Conservation (phyloP, 2,113 vertebrate genomes). For the Neogobius melanostomus region DNA sequence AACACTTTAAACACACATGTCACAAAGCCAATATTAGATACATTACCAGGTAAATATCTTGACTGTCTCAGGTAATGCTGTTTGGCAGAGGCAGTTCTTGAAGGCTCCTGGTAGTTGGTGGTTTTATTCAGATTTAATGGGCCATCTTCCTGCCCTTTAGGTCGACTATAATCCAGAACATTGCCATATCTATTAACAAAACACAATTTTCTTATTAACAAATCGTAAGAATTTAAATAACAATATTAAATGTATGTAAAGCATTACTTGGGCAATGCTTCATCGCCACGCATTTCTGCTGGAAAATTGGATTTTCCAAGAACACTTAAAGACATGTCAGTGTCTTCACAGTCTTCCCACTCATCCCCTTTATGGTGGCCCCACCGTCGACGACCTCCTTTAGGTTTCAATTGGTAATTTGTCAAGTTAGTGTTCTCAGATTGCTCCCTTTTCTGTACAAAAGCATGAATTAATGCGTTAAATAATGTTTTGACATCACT, state of each 20-base stretch:
- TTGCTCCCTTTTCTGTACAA: constrained; percentile 74
- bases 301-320: constrained; percentile 74
- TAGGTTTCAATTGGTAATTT: constrained; percentile 77
- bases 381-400: constrained; percentile 84
- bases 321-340: constrained; percentile 69
- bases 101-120: constrained; percentile 78
- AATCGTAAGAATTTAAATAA: not conserved
- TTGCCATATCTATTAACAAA: constrained; percentile 82
- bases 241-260: not conserved
- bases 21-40: not conserved
- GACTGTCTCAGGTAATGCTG: constrained; percentile 90
- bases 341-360: constrained; percentile 86
- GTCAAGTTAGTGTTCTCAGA: constrained; percentile 76
- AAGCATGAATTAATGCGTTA: constrained; percentile 4
- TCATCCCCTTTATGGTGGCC: constrained; percentile 83
- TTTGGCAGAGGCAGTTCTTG: constrained; percentile 81
- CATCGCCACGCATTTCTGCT: constrained; percentile 78
- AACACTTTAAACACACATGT: not conserved
- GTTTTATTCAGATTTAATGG: constrained; percentile 79
- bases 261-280: constrained; percentile 78
- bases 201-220: not conserved
- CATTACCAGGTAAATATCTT: constrained; percentile 90
- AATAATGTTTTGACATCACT: too few relatives aligned
- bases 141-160: constrained; percentile 73
- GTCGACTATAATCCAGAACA: constrained; percentile 85